Percentiles rank a stretch among this genome's conserved stretches.
Conservation (phyloP, 2,797 vertebrate species). For the Tauraco hartlaubi region DNA sequence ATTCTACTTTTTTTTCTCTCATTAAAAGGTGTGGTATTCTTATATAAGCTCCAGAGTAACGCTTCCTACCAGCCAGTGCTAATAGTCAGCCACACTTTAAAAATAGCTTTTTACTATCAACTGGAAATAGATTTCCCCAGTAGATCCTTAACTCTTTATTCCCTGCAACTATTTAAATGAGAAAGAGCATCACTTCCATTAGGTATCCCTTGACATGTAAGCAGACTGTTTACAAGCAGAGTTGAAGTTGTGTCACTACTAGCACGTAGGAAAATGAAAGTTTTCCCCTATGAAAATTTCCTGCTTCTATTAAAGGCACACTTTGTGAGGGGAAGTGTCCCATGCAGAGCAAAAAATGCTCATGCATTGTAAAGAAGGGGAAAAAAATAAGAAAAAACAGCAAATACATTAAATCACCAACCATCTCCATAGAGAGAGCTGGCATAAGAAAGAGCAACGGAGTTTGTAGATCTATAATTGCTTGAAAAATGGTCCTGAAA, state of each 20-base stretch:
- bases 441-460: not conserved
- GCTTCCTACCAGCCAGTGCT: not conserved
- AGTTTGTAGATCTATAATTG: not conserved
- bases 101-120: slow-evolving; percentile 12
- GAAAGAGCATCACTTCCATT: not conserved
- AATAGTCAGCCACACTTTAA: not conserved
- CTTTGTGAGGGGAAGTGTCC: not conserved
- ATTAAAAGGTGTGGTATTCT: slow-evolving; percentile 5
- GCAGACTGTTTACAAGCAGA: not conserved
- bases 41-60: not conserved
- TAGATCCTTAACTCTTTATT: slow-evolving; percentile 2
- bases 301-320: not conserved
- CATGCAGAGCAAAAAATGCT: not conserved
- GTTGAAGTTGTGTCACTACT: not conserved
- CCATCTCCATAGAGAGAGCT: not conserved
- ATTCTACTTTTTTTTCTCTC: not conserved
- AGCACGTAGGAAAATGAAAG: not conserved
- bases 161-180: not conserved
- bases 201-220: not conserved
- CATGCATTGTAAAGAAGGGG: not conserved
- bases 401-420: not conserved
- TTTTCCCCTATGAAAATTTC: not conserved
- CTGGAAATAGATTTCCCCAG: not conserved
- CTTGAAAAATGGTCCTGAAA: not conserved
- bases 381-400: accelerated